Evolutionary conservation across 2,888 invertebrate species (phyloP).

Genomic region (Oxystoma pomonae): DNA sequence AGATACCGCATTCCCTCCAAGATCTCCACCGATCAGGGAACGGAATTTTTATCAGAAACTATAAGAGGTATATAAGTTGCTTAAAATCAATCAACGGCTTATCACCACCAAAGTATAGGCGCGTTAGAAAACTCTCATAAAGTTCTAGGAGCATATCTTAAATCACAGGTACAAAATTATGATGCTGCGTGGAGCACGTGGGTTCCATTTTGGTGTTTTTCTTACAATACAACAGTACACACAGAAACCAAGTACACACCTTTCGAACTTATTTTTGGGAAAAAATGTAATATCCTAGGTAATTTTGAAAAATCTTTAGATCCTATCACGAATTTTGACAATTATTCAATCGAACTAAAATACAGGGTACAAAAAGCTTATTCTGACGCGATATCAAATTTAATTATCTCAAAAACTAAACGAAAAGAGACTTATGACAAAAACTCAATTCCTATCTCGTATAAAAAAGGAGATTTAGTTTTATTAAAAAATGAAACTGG

Average conservation of each 20-base stretch:
- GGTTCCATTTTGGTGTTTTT: conserved; percentile 14
- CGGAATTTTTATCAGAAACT: conserved; percentile 17
- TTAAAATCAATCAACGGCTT: conserved; percentile 1
- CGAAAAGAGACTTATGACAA: no score
- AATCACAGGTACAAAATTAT: conserved; percentile 1
- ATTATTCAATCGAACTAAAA: not conserved
- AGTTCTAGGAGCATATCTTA: conserved; percentile 8
- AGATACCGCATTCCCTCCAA: conserved; percentile 21
- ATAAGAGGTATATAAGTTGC: conserved; percentile 16
- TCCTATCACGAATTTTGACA: not conserved
- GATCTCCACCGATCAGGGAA: conserved; percentile 22
- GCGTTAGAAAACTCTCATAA: conserved; percentile 8
- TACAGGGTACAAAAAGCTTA: not conserved
- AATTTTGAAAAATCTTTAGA: not conserved
- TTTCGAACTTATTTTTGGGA: not conserved
- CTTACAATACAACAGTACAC: conserved; percentile 14
- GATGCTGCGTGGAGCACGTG: conserved; percentile 5
- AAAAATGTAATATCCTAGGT: not conserved
- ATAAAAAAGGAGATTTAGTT: no score
- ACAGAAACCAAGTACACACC: conserved; percentile 9
- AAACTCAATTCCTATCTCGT: no score
- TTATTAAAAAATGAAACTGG: not conserved
- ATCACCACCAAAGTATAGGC: conserved; percentile 19
- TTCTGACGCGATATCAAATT: not conserved
- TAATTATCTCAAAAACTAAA: not conserved